Conservation (phyloP, 1,140 invertebrate species). For the Hydropsyche tenuis region DNA sequence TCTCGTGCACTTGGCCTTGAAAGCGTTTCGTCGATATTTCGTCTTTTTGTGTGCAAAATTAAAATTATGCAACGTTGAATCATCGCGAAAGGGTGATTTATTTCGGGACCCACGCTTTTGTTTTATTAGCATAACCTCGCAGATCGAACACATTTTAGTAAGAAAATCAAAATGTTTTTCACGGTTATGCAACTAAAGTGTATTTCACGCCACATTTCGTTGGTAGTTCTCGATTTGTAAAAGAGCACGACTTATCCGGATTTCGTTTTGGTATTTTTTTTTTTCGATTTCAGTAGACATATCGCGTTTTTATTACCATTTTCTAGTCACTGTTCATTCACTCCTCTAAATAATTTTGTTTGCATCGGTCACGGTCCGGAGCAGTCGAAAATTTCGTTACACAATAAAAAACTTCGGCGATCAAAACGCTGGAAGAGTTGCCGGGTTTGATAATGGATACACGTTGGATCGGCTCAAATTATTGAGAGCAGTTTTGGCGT, state of each 20-base stretch:
- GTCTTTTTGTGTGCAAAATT: no score
- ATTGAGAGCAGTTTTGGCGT: no score
- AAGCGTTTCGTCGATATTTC: no score
- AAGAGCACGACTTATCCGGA: constrained; percentile 28
- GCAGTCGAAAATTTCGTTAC: constrained; percentile 6
- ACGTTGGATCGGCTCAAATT: no score
- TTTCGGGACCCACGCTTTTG: no score
- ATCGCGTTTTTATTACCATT: constrained; percentile 5
- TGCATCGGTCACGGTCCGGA: constrained; percentile 38
- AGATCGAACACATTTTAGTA: not conserved
- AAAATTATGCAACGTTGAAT: no score
- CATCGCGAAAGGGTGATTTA: no score
- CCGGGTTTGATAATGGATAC: no score
- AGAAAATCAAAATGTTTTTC: not conserved
- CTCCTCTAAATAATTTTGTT: constrained; percentile 35
- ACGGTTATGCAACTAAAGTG: not conserved
- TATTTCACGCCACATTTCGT: not conserved
- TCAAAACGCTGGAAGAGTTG: constrained; percentile 2
- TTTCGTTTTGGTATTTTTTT: constrained; percentile 20
- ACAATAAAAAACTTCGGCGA: constrained; percentile 22
- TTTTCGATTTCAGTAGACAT: not conserved
- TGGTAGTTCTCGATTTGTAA: constrained; percentile 21
- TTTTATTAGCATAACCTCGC: not conserved
- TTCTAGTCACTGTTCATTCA: constrained; percentile 15
- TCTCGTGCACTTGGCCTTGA: no score